Evolutionary conservation across 2,888 invertebrate species (phyloP), one percentile per base, ranked within the genome.

Genomic region (Phlogophora meticulosa): DNA sequence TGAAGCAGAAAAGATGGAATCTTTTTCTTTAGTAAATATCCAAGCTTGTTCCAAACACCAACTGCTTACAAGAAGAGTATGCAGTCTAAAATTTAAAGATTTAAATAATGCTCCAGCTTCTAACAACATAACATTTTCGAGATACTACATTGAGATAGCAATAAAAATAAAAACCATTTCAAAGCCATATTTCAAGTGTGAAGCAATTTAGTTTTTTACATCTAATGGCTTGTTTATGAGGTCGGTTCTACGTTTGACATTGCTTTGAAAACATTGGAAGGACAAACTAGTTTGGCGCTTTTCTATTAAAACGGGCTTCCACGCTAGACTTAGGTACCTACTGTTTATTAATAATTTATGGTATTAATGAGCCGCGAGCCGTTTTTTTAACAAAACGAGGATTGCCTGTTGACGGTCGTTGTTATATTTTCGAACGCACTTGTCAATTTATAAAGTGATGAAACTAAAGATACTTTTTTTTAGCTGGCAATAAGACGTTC

Each of bases 151-250:
- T 2, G 1, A 51, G 46, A 46, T 32, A 58, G 36, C 17, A 48
- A 58, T 49, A 38, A 48, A 78, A 80, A 60, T 67, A 64, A 49
- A 73, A 49, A 51, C 64, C 56, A 48, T 48, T 61, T 57, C 61
- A 75, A 9, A 22, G 13, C 58, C 46, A 75, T 58, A 79, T 43
- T 45, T 75, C 69, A 73, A 62, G 58, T 66, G 69, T 69, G 63
- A 69, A 61, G 81, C 62, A 66, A 81, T 72, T 63, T 67, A 43
- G 55, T 69, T 80, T 76, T 79, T 79, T 43, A 4, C 10, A 40
- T 57, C 32, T 49, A 60, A 49, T 58, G 68, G 32, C 17, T 61
- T 64, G 63, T 80, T 69, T 66, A 78, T 36, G 57, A 78, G 64
- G 55, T 69, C 69, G 22, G 36, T 52, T 48, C 10, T 28, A 45